Conservation (phyloP, 53 echinoderm and acorn worm species). For the Paelopatides confundens region DNA sequence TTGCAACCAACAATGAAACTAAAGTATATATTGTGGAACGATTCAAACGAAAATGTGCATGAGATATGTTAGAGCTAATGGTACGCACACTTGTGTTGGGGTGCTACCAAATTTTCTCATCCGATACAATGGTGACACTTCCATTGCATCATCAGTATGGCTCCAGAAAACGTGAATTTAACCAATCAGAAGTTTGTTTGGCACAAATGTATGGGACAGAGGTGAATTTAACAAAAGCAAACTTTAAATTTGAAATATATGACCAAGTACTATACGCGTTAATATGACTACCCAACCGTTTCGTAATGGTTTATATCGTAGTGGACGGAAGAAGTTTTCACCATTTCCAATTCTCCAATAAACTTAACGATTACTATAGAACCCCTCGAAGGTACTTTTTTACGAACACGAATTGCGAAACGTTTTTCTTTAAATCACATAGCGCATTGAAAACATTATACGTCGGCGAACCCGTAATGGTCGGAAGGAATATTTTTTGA, state of each 20-base stretch:
- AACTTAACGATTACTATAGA: constrained; percentile 57
- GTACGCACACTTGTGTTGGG: constrained; percentile 7
- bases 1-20: constrained; percentile 56
- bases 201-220: not conserved
- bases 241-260: not conserved
- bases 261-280: not conserved
- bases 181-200: not conserved
- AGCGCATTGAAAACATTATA: not conserved
- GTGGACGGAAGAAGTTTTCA: constrained; percentile 64
- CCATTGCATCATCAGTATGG: constrained; percentile 28
- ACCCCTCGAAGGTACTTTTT: constrained; percentile 28
- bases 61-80: constrained; percentile 40
- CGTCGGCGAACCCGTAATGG: not conserved
- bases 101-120: not conserved
- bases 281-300: constrained; percentile 46
- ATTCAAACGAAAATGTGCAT: constrained; percentile 7
- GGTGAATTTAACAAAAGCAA: not conserved
- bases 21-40: too few species aligned
- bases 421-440: constrained; percentile 23
- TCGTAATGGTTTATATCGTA: constrained; percentile 46
- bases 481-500: constrained; percentile 27
- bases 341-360: constrained; percentile 29
- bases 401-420: constrained; percentile 56
- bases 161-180: not conserved
- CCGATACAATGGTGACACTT: not conserved